Evolutionary conservation across 2,888 invertebrate species (phyloP), one percentile per base, ranked within the genome.

Genomic region (Watsonalla cultraria): DNA sequence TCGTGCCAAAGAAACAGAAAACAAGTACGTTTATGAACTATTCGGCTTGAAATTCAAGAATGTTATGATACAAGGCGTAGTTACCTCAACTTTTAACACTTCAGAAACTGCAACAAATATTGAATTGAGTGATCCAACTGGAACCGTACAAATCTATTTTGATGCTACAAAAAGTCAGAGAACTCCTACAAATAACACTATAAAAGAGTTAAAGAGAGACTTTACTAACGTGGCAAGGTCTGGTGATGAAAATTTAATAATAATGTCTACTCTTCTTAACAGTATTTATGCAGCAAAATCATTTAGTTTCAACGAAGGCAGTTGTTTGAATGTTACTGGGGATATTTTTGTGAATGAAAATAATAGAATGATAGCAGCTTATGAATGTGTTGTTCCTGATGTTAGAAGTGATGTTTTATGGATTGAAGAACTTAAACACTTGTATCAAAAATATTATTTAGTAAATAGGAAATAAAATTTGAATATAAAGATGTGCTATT

Each of bases 401-500:
- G 59, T 79, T 5, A 79, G 82, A 54, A 68, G 81, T 55, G 90
- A 90, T 62, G 59, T 90, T 46, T 67, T 89, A 0, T 90, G 90
- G 90, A 72, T 90, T 61, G 85, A 87, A 61, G 90, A 90, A 60
- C 67, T 90, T 0, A 76, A 74, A 60, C 86, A 88, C 66, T 62
- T 89, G 47, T 90, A 90, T 75, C 83, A 87, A 45, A 85, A 85
- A 51, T 86, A 68, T 77, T 90, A 90, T 66, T 61, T 88, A 34
- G 66, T 66, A 64, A 62, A 61, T 48, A 74, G 74, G 39, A 58
- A 14, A 52, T 53, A 7, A 33, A 51, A 14, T 13, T 45, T 46
- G 45, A 48, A 37, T 24, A 48, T 37, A 46, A 5, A 45, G 9
- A 45, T 15, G 15, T n/a, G 42, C 24, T 50, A 24, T 42, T 8